These are phyloP conservation scores for Semibalanus balanoides DNA, from an alignment of 1,140 invertebrate species.

Conservation along the genomic window DNA sequence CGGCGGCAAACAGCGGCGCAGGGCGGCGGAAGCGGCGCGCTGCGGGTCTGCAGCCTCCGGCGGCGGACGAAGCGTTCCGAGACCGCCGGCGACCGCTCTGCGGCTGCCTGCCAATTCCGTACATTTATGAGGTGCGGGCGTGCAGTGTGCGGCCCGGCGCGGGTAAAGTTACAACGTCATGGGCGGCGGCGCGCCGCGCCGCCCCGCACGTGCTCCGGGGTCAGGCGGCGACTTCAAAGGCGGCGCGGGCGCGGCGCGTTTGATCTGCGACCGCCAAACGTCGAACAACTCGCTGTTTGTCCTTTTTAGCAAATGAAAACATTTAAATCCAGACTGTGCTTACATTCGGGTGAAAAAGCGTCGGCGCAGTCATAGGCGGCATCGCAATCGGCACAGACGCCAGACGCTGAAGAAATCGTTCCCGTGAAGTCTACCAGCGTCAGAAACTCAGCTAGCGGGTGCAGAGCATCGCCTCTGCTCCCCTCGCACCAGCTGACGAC, in stretches of 20 bases:
- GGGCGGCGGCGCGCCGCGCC: too few relatives aligned
- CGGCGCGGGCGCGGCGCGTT: not conserved
- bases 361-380: too few relatives aligned
- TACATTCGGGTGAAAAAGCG: not conserved
- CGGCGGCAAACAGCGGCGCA: not conserved
- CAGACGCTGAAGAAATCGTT: too few relatives aligned
- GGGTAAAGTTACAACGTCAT: not conserved
- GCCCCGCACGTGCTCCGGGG: not conserved
- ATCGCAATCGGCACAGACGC: too few relatives aligned
- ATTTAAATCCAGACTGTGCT: not conserved
- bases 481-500: too few relatives aligned
- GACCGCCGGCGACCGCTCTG: too few relatives aligned
- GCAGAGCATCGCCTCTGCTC: too few relatives aligned
- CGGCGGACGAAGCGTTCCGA: too few relatives aligned
- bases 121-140: not conserved
- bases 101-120: not conserved
- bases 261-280: not conserved
- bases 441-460: too few relatives aligned
- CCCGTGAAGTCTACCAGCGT: too few relatives aligned
- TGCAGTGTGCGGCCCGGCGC: not conserved
- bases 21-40: too few relatives aligned
- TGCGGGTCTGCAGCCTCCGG: not conserved
- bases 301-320: conserved; percentile 2
- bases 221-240: not conserved
- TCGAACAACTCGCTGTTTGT: not conserved